A percentile compares a stretch with the other conserved stretches of the same genome.
Evolutionary conservation across 2,888 invertebrate species (phyloP).

Genomic region (Catocala sponsa): DNA sequence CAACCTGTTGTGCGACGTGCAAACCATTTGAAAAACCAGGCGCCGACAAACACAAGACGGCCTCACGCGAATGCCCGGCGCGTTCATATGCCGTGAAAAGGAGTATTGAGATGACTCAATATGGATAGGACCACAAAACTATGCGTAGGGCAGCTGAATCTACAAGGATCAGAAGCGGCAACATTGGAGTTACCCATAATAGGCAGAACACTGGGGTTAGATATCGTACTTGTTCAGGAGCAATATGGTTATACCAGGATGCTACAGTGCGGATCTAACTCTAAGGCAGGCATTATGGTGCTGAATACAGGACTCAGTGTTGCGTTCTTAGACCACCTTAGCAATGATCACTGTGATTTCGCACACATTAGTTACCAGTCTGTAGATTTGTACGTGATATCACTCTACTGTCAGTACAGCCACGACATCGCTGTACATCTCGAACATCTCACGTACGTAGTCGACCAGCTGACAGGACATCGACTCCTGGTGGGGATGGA

Average conservation of each 20-base stretch:
- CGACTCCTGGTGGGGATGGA: neutral
- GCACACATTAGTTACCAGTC: neutral
- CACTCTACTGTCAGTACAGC: neutral
- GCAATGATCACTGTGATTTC: neutral
- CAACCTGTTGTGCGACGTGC: constrained; percentile 43
- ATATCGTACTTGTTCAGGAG: neutral
- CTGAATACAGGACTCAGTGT: neutral
- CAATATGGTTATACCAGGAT: neutral
- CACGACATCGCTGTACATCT: neutral
- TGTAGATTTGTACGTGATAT: neutral
- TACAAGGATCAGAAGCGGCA: constrained; percentile 23
- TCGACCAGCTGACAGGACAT: neutral
- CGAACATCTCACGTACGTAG: neutral
- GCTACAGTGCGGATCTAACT: too few relatives aligned
- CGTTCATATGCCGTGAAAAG: constrained; percentile 29
- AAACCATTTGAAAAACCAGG: constrained; percentile 24
- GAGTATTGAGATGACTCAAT: neutral
- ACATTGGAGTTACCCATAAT: neutral
- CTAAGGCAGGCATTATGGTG: too few relatives aligned
- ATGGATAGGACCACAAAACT: constrained; percentile 17
- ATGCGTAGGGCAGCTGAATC: constrained; percentile 44
- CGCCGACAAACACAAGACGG: constrained; percentile 27
- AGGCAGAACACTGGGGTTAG: neutral
- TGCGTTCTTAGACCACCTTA: neutral
- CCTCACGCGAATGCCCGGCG: constrained; percentile 34